A percentile compares a stretch with the other conserved stretches of the same genome.
Conservation (phyloP, 2,113 vertebrate genomes). For the Oenanthe melanoleuca region DNA sequence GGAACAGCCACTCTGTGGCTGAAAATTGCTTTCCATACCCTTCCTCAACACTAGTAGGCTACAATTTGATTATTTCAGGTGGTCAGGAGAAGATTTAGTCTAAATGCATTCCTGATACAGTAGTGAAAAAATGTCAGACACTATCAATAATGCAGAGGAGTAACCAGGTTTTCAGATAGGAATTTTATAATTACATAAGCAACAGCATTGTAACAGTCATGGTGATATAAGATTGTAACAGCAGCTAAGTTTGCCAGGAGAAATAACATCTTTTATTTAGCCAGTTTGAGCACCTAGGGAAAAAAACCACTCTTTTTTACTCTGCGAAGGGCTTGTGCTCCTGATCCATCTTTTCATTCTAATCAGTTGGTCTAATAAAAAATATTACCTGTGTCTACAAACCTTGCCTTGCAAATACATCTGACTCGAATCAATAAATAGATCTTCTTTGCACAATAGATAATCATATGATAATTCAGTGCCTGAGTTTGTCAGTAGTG, state of each 20-base stretch:
- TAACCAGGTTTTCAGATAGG: background rate
- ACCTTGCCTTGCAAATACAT: slow-evolving; percentile 24
- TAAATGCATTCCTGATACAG: background rate
- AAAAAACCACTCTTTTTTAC: background rate
- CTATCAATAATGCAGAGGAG: slow-evolving; percentile 12
- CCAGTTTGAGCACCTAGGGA: background rate
- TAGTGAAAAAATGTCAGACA: background rate
- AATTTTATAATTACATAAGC: slow-evolving; percentile 25
- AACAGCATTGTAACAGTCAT: background rate
- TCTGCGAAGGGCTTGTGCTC: background rate
- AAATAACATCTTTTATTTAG: background rate
- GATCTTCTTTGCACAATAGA: slow-evolving; percentile 22
- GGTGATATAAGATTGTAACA: background rate
- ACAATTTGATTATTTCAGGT: background rate
- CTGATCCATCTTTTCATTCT: slow-evolving; percentile 6
- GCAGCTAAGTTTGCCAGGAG: background rate
- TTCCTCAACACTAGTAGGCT: background rate
- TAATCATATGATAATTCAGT: slow-evolving; percentile 20
- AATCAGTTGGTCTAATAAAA: slow-evolving; percentile 44
- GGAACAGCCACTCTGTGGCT: background rate
- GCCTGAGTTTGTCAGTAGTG: slow-evolving; percentile 13
- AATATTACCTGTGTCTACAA: slow-evolving; percentile 36
- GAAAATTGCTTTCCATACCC: background rate
- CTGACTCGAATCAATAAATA: slow-evolving; percentile 42
- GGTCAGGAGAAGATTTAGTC: background rate